Conservation (phyloP, 30 jellyfish, hydroid and myxozoan species). For the Pseudorhiza aurosa region DNA sequence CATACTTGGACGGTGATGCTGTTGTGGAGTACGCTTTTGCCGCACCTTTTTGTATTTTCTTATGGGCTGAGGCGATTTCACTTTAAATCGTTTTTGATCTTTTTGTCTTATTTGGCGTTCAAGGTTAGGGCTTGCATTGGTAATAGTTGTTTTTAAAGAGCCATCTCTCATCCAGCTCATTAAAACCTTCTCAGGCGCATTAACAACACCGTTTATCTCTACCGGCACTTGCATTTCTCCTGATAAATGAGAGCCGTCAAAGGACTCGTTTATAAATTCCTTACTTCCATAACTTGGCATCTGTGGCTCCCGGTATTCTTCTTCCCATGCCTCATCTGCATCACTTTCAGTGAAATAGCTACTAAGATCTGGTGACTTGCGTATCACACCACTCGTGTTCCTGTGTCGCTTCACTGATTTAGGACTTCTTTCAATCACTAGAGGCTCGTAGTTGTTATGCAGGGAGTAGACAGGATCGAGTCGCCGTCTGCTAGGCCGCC, state of each 20-base stretch:
- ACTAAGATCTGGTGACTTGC: conserved; percentile 6
- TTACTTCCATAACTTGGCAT: conserved; percentile 16
- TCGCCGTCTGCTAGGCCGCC: conserved; percentile 13
- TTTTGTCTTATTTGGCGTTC: background rate
- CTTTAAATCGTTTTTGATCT: background rate
- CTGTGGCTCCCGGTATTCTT: conserved; percentile 5
- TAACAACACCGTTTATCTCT: conserved; percentile 47
- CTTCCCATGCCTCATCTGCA: conserved; percentile 8
- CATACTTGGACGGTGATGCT: background rate
- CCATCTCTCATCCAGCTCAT: conserved; percentile 61
- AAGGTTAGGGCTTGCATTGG: conserved; percentile 6
- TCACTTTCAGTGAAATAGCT: conserved; percentile 17
- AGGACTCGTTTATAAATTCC: background rate
- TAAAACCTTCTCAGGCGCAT: conserved; percentile 61
- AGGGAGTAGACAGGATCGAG: background rate
- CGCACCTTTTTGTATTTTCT: background rate
- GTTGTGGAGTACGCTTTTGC: background rate
- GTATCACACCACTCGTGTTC: background rate
- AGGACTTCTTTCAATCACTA: background rate
- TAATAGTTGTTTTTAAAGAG: conserved; percentile 5
- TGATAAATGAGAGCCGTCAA: background rate
- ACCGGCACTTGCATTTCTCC: conserved; percentile 41
- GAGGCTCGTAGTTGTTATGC: background rate
- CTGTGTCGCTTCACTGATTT: background rate
- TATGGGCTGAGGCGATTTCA: background rate